A percentile compares a stretch with the other conserved stretches of the same genome.
Evolutionary conservation across 2,888 invertebrate genomes (phyloP).

Genomic region (Schizotus pectinicornis): DNA sequence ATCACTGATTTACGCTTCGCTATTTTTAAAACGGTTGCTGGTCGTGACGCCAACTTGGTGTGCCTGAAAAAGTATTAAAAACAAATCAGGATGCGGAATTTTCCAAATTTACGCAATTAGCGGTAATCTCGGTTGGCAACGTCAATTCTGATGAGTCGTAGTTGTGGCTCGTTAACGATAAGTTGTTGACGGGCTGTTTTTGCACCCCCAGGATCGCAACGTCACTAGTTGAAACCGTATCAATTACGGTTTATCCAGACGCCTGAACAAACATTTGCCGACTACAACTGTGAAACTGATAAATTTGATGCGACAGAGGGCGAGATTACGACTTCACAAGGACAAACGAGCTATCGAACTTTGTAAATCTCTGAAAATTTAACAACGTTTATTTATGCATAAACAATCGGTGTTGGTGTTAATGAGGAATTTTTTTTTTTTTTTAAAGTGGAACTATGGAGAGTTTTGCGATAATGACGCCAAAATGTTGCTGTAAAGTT

Average conservation of each 20-base stretch:
- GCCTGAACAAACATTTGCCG: conserved; percentile 19
- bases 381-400: too few species aligned
- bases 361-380: too few species aligned
- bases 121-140: neutral
- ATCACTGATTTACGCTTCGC: too few species aligned
- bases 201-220: conserved; percentile 7
- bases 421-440: too few species aligned
- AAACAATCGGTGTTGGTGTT: too few species aligned
- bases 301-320: neutral
- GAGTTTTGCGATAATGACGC: too few species aligned
- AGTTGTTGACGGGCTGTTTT: neutral
- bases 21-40: too few species aligned
- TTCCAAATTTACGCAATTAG: conserved; percentile 10
- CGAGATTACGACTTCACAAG: neutral
- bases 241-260: conserved; percentile 17
- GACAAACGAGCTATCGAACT: neutral
- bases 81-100: neutral
- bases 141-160: too few species aligned
- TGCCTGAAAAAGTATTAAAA: too few species aligned
- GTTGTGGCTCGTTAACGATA: neutral
- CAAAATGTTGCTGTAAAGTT: too few species aligned
- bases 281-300: conserved; percentile 10
- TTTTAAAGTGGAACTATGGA: too few species aligned
- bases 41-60: too few species aligned
- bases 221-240: conserved; percentile 20